phyloP scores from a whole-genome alignment of 2,797 vertebrate species.

The Lepilemur ruficaudatus region DNA sequence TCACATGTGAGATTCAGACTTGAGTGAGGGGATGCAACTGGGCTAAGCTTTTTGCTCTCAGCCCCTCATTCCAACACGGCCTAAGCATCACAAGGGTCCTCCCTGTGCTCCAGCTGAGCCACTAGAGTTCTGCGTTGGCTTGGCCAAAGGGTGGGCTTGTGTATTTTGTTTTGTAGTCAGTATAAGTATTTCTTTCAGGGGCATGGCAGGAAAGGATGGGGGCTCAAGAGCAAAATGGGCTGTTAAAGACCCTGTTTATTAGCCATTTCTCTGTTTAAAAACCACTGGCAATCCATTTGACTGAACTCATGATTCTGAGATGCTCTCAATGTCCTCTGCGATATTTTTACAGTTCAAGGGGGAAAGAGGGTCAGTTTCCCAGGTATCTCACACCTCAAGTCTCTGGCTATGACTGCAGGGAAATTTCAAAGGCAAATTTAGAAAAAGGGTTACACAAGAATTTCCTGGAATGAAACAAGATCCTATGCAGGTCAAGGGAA shows the following conservation, averaged over 20 bases:
- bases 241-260: not conserved
- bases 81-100: not conserved
- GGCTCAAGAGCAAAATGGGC: not conserved
- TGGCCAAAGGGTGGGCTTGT: not conserved
- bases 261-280: not conserved
- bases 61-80: not conserved
- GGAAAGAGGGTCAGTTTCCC: not conserved
- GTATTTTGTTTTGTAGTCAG: not conserved
- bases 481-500: not conserved
- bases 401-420: not conserved
- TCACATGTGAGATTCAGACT: not conserved
- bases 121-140: not conserved
- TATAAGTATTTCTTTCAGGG: not conserved
- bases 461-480: not conserved
- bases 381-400: not conserved
- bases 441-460: not conserved
- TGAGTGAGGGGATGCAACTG: not conserved
- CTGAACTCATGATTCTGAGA: not conserved
- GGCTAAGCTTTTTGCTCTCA: not conserved
- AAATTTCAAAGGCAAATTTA: constrained; percentile 14
- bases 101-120: not conserved
- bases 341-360: not conserved
- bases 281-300: not conserved
- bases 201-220: not conserved
- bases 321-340: not conserved